Percentiles rank a stretch among this genome's conserved stretches.
These are phyloP conservation scores for Nannoperca obscura DNA, from an alignment of 2,797 vertebrate species.

Conservation along the genomic window DNA sequence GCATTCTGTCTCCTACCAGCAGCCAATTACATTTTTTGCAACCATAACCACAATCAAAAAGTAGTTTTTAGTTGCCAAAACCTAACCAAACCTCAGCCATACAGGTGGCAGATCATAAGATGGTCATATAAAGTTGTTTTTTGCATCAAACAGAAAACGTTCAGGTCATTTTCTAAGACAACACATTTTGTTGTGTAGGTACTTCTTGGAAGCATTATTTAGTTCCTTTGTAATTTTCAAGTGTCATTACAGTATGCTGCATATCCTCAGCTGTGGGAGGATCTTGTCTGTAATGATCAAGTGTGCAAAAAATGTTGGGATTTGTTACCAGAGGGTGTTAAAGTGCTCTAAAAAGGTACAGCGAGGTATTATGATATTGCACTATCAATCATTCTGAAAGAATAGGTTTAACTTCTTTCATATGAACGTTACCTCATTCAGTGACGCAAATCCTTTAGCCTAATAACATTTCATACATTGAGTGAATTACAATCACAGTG, in stretches of 20 bases:
- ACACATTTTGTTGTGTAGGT: neutral
- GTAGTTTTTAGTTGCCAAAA: too few species aligned
- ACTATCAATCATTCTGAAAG: conserved; percentile 40
- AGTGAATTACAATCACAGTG: conserved; percentile 52
- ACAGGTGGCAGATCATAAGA: too few species aligned
- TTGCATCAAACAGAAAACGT: neutral
- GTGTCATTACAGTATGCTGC: neutral
- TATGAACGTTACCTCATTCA: conserved; percentile 43
- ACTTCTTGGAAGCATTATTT: neutral
- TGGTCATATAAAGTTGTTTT: too few species aligned
- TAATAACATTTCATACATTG: conserved; percentile 48
- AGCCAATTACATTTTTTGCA: neutral
- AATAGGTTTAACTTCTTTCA: conserved; percentile 40
- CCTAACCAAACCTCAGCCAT: too few species aligned
- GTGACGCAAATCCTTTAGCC: conserved; percentile 53
- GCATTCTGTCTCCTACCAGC: too few species aligned
- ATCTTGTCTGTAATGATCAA: neutral
- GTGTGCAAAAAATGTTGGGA: neutral
- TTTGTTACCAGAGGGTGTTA: neutral
- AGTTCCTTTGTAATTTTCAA: neutral
- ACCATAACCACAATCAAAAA: neutral
- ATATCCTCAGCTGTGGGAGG: neutral
- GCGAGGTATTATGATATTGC: conserved; percentile 27
- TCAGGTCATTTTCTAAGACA: neutral
- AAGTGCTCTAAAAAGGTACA: conserved; percentile 10